A percentile compares a stretch with the other conserved stretches of the same genome.
These are phyloP conservation scores for Ammodytes marinus DNA, from an alignment of 2,113 vertebrate genomes.

Conservation along the genomic window DNA sequence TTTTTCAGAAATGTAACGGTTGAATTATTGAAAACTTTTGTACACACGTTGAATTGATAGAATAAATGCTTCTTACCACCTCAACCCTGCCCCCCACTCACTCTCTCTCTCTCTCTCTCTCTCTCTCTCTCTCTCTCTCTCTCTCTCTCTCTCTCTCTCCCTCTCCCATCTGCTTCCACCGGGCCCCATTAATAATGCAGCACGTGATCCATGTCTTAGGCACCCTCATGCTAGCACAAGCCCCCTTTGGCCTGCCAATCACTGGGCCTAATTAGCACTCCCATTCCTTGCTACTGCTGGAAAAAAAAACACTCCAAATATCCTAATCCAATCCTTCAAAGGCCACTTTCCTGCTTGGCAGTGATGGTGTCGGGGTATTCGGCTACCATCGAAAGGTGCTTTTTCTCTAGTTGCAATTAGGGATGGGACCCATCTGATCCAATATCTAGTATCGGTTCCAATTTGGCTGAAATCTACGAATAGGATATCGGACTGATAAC, in stretches of 20 bases:
- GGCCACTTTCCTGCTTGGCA: slow-evolving; percentile 1
- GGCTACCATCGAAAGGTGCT: slow-evolving; percentile 5
- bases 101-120: neutral
- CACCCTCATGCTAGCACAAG: slow-evolving; percentile 32
- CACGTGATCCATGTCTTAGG: slow-evolving; percentile 47
- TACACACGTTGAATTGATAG: slow-evolving; percentile 1
- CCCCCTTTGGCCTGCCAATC: slow-evolving; percentile 51
- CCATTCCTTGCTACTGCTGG: slow-evolving; percentile 18
- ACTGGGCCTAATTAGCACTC: slow-evolving; percentile 54
- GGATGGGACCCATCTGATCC: neutral
- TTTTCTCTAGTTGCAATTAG: slow-evolving; percentile 30
- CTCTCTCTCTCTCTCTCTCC: neutral
- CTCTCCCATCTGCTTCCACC: slow-evolving; percentile 18
- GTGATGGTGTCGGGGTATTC: slow-evolving; percentile 23
- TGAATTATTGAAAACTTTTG: slow-evolving; percentile 30
- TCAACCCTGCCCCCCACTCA: neutral
- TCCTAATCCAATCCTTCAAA: slow-evolving; percentile 32
- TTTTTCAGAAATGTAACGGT: slow-evolving; percentile 30
- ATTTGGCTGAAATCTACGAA: no score
- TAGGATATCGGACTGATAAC: no score
- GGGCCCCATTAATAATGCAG: slow-evolving; percentile 55
- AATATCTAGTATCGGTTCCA: no score
- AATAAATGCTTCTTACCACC: slow-evolving; percentile 12
- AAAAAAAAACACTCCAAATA: slow-evolving; percentile 44
- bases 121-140: neutral